phyloP scores from a whole-genome alignment of 2,797 vertebrate genomes.

The Sebastolobus altivelis region DNA sequence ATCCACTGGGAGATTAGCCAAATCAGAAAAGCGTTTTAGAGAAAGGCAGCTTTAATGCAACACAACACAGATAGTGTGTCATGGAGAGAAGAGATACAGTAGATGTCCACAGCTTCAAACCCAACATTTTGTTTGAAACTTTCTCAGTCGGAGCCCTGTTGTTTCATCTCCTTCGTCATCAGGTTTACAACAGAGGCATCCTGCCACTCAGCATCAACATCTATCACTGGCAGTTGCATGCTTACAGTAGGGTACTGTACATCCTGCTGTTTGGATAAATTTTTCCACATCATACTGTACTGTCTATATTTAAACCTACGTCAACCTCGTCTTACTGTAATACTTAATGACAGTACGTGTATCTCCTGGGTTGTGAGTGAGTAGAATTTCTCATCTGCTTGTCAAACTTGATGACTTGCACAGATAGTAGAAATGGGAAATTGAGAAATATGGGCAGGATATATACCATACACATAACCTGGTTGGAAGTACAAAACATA shows the following conservation, averaged over 20 bases:
- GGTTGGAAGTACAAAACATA: background rate
- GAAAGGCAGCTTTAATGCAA: conserved; percentile 69
- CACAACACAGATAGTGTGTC: conserved; percentile 49
- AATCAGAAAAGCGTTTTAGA: conserved; percentile 79
- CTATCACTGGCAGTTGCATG: conserved; percentile 1
- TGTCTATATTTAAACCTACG: conserved; percentile 53
- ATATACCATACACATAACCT: background rate
- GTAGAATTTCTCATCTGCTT: conserved; percentile 46
- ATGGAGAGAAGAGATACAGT: conserved; percentile 13
- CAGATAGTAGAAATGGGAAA: background rate
- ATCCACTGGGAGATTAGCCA: conserved; percentile 80
- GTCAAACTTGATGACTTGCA: conserved; percentile 42
- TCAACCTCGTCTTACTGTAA: conserved; percentile 24
- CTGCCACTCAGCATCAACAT: conserved; percentile 27
- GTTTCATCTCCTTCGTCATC: conserved; percentile 33
- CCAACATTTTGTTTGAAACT: conserved; percentile 23
- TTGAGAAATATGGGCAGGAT: conserved; percentile 1
- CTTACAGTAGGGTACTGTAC: background rate
- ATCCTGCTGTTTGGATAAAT: background rate
- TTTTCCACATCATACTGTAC: conserved; percentile 2
- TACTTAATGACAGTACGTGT: conserved; percentile 28
- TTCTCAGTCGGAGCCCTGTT: conserved; percentile 10
- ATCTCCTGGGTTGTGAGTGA: conserved; percentile 33
- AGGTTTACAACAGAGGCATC: conserved; percentile 6
- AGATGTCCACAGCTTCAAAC: conserved; percentile 32